A percentile compares a stretch with the other conserved stretches of the same genome.
Evolutionary conservation across 1,140 invertebrate genomes (phyloP).

Genomic region (Druon quercuslanigerum): DNA sequence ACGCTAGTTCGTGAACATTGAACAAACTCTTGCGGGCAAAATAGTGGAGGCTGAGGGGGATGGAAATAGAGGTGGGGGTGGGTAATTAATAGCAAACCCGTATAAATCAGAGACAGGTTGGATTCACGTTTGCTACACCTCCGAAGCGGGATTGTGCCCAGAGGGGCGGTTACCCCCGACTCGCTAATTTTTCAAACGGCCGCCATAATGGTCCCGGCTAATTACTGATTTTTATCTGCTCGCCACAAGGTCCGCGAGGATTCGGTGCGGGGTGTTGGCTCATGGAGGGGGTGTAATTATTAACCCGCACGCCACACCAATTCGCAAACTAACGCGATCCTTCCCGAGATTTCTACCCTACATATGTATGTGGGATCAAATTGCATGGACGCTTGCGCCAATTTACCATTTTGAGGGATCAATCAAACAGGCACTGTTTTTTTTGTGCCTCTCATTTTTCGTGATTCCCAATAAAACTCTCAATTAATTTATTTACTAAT

Average conservation of each 20-base stretch:
- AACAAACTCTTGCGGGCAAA: slow-evolving; percentile 32
- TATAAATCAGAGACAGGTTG: slow-evolving; percentile 75
- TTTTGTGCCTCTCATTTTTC: too few relatives aligned
- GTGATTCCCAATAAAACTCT: too few relatives aligned
- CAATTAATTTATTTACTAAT: too few relatives aligned
- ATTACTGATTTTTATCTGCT: slow-evolving; percentile 75
- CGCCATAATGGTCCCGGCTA: slow-evolving; percentile 74
- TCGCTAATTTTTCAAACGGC: slow-evolving; percentile 74
- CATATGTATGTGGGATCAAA: slow-evolving; percentile 44
- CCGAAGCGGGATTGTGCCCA: slow-evolving; percentile 66
- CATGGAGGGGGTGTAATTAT: slow-evolving; percentile 51
- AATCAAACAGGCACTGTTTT: too few relatives aligned
- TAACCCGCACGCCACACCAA: slow-evolving; percentile 58
- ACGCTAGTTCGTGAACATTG: slow-evolving; percentile 39
- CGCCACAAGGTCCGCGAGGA: slow-evolving; percentile 56
- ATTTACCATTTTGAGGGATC: neutral
- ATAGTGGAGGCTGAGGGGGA: slow-evolving; percentile 35
- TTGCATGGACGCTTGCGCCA: slow-evolving; percentile 39
- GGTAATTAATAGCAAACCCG: slow-evolving; percentile 75
- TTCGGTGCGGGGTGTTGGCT: slow-evolving; percentile 44
- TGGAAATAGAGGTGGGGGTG: slow-evolving; percentile 48
- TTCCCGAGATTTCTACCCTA: slow-evolving; percentile 49
- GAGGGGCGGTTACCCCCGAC: slow-evolving; percentile 71
- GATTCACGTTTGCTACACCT: slow-evolving; percentile 62
- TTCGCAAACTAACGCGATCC: slow-evolving; percentile 60